Base-by-base conservation (phyloP, 1,140 invertebrate genomes). In the Formica exsecta region DNA sequence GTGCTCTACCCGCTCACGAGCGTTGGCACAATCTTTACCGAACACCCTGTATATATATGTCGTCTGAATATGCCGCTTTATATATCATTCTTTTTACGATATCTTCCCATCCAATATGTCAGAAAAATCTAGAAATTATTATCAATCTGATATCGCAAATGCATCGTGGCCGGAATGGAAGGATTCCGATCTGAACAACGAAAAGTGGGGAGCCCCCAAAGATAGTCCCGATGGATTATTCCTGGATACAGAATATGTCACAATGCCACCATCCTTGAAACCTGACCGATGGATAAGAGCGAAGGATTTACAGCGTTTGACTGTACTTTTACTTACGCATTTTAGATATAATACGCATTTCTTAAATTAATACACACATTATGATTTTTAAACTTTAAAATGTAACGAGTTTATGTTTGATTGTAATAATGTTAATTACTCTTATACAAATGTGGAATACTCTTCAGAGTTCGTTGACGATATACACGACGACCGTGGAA, bases 161-260 rank as follows among this genome's bases (percentile, higher is more conserved):
- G 32, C 65, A 13, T 48, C 38, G 41, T 92, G 91, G 92, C 36
- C 51, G 6, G 87, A 92, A 70, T 92, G 92, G 91, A 87, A 85
- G 4, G 92, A 92, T 48, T 29, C 13, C 3, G 70, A 86, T 25
- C 57, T 92, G 51, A 92, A 93, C 25, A 84, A 85, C 8, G 92
- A 92, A 57, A 86, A 92, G 36, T 92, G 91, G 92, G 44, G 44
- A 19, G 38, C 25, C 54, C 77, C 90, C 16, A 92, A 86, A 89
- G 71, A 81, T 22, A 81, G 70, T 3, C 5, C 75, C 19, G 89
- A 87, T 48, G 86, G 73, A 44, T 77, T 77, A 61, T 92, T 88
- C 16, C 3, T 73, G 7, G 89, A 91, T 36, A 74, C 87, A 2
- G 73, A 90, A 32, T 22, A 22, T 41, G 77, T 91, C 44, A 41